Percentiles rank a stretch among this genome's conserved stretches.
These are phyloP conservation scores for Perdita meconis DNA, from an alignment of 2,888 invertebrate species.

Conservation along the genomic window DNA sequence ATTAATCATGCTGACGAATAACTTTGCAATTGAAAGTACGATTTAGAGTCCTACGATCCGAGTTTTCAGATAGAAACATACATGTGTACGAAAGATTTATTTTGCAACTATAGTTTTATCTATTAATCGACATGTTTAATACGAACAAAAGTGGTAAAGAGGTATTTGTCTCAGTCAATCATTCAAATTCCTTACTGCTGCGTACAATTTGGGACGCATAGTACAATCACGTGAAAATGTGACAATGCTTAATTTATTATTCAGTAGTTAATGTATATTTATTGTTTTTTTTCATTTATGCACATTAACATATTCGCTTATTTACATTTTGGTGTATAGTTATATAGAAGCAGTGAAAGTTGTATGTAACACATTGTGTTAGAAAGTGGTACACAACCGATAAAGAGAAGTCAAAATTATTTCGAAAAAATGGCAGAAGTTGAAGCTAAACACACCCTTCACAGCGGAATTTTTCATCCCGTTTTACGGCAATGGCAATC, in stretches of 20 bases:
- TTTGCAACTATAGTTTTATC: background rate
- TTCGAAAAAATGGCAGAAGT: slow-evolving; percentile 69
- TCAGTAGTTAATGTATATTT: too few species aligned
- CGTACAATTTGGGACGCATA: too few species aligned
- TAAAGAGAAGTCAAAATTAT: slow-evolving; percentile 5
- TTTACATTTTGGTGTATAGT: background rate
- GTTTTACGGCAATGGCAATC: slow-evolving; percentile 94
- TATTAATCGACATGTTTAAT: background rate
- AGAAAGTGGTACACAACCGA: background rate
- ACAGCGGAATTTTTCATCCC: slow-evolving; percentile 93
- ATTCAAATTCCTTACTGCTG: background rate
- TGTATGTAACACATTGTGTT: background rate
- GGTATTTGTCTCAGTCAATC: background rate
- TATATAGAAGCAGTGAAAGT: background rate
- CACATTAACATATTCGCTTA: too few species aligned
- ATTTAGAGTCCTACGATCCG: background rate
- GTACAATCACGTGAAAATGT: too few species aligned
- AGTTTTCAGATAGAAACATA: background rate
- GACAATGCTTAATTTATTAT: too few species aligned
- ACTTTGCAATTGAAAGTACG: slow-evolving; percentile 1
- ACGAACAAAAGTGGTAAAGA: background rate
- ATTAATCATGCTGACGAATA: slow-evolving; percentile 46
- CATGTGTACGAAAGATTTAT: background rate
- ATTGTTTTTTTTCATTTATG: too few species aligned
- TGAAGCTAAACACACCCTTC: slow-evolving; percentile 88